These are phyloP conservation scores for Hirundichthys speculiger DNA, from an alignment of 2,113 vertebrate genomes.

Conservation along the genomic window DNA sequence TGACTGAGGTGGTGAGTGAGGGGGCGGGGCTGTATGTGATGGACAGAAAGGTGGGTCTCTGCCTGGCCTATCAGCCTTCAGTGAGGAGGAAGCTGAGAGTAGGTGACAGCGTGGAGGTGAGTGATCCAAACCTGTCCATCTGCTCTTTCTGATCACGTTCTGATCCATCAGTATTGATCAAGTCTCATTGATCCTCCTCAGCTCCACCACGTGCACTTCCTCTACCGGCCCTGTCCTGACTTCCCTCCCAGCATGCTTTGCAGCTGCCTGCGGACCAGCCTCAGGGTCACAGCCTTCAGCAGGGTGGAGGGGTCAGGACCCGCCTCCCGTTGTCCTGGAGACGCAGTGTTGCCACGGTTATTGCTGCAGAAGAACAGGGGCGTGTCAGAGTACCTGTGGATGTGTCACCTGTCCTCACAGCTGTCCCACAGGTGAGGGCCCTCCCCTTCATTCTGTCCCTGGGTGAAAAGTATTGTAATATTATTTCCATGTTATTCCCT, in stretches of 20 bases:
- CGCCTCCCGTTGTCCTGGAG: slow-evolving; percentile 26
- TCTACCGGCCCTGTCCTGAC: slow-evolving; percentile 78
- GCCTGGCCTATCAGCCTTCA: slow-evolving; percentile 86
- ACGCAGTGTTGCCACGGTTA: slow-evolving; percentile 71
- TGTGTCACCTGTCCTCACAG: slow-evolving; percentile 62
- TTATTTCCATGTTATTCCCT: no score
- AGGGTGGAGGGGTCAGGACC: slow-evolving; percentile 41
- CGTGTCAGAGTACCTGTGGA: slow-evolving; percentile 84
- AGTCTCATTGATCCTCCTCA: slow-evolving; percentile 44
- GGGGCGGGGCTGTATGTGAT: slow-evolving; percentile 87
- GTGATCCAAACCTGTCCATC: slow-evolving; percentile 6
- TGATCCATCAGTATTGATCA: no score
- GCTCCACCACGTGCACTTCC: slow-evolving; percentile 86
- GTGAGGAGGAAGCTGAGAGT: slow-evolving; percentile 77
- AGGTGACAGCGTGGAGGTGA: slow-evolving; percentile 84
- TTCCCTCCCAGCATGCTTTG: slow-evolving; percentile 81
- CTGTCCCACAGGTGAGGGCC: slow-evolving; percentile 68
- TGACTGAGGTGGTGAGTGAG: slow-evolving; percentile 83
- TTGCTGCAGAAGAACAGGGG: slow-evolving; percentile 81
- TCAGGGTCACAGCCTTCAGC: slow-evolving; percentile 84
- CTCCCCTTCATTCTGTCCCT: not conserved
- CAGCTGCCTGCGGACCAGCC: slow-evolving; percentile 81
- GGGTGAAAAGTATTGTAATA: no score
- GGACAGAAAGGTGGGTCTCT: slow-evolving; percentile 84
- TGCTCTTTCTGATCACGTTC: not conserved